Conservation (phyloP, 2,888 invertebrate genomes). For the Criorhina ranunculi region DNA sequence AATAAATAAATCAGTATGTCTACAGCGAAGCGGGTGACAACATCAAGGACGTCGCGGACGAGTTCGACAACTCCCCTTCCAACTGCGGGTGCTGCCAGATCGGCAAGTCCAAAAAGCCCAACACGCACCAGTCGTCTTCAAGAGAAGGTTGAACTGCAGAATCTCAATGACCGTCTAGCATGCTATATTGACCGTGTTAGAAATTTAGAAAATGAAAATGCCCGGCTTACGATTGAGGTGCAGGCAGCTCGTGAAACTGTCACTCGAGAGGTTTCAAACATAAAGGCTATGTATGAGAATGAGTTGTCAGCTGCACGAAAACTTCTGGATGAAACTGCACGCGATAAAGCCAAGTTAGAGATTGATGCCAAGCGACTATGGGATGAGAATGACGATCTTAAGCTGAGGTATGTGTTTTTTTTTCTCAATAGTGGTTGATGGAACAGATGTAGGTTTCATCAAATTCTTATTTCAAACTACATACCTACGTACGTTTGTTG, state of each 20-base stretch:
- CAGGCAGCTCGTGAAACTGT: slow-evolving; percentile 93
- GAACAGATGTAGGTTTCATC: neutral
- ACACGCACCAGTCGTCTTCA: slow-evolving; percentile 95
- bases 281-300: slow-evolving; percentile 96
- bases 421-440: neutral
- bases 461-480: no score
- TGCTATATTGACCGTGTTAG: slow-evolving; percentile 98
- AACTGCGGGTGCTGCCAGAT: slow-evolving; percentile 73
- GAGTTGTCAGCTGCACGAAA: slow-evolving; percentile 96
- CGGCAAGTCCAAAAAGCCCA: slow-evolving; percentile 90
- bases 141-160: slow-evolving; percentile 97
- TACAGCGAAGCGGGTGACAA: slow-evolving; percentile 80
- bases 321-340: slow-evolving; percentile 95
- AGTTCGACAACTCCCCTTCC: slow-evolving; percentile 81
- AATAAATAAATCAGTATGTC: slow-evolving; percentile 43
- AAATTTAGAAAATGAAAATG: slow-evolving; percentile 96
- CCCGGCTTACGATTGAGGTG: slow-evolving; percentile 91
- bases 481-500: no score
- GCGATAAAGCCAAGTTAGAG: slow-evolving; percentile 96
- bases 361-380: slow-evolving; percentile 95
- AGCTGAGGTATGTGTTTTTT: slow-evolving; percentile 86
- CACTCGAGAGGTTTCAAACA: slow-evolving; percentile 94
- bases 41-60: slow-evolving; percentile 82
- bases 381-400: slow-evolving; percentile 94
- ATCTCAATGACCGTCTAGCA: slow-evolving; percentile 98